Percentiles rank a stretch among this genome's conserved stretches.
Evolutionary conservation across 1,140 invertebrate genomes (phyloP).

Genomic region (Ceratosolen fusciceps): DNA sequence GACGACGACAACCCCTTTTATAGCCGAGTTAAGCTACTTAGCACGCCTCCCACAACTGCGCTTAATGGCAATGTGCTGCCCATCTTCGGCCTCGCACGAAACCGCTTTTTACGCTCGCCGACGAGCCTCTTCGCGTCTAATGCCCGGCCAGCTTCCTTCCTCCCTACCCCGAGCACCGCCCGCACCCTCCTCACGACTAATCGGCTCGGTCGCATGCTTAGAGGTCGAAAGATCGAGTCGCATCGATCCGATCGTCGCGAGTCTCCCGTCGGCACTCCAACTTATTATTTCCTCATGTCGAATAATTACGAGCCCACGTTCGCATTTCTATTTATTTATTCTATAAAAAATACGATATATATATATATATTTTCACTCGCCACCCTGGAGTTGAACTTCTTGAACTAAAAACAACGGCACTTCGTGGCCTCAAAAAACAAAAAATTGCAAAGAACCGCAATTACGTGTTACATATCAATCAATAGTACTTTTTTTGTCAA

Average conservation of each 20-base stretch:
- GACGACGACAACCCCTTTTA: conserved; percentile 41
- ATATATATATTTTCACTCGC: too few relatives aligned
- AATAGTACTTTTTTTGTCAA: too few relatives aligned
- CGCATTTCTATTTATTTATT: too few relatives aligned
- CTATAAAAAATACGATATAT: neutral
- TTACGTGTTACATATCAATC: too few relatives aligned
- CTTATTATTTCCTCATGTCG: too few relatives aligned
- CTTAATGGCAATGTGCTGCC: conserved; percentile 52
- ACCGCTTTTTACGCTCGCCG: conserved; percentile 37
- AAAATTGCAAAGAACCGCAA: too few relatives aligned
- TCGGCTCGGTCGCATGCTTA: neutral
- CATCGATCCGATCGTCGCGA: neutral
- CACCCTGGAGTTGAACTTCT: too few relatives aligned
- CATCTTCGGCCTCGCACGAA: conserved; percentile 22
- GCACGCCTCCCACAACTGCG: conserved; percentile 45
- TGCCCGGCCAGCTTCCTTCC: neutral
- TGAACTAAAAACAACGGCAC: too few relatives aligned
- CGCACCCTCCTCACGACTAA: too few relatives aligned
- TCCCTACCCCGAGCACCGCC: neutral
- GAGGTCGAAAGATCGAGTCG: neutral
- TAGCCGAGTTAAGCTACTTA: conserved; percentile 44
- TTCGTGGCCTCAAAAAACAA: too few relatives aligned
- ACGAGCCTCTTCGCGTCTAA: neutral
- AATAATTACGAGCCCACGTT: too few relatives aligned
- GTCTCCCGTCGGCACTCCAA: too few relatives aligned